Conservation (phyloP, 2,888 invertebrate genomes). For the Philereme transversata region DNA sequence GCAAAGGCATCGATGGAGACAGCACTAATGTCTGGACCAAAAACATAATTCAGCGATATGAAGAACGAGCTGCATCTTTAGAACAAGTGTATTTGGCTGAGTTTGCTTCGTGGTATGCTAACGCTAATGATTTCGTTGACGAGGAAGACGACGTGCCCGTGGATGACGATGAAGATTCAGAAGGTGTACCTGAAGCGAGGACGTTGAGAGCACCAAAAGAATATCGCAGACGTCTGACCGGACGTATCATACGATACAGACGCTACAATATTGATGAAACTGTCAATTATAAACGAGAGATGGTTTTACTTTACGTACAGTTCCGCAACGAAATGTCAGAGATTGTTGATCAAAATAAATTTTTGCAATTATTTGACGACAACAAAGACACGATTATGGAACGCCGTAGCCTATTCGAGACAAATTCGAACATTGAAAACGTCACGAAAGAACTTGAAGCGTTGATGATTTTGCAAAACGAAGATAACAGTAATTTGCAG, state of each 20-base stretch:
- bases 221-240: conserved; percentile 46
- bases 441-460: conserved; percentile 50
- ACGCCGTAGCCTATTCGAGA: conserved; percentile 39
- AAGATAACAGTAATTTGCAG: too few species aligned
- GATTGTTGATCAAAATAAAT: conserved; percentile 43
- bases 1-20: conserved; percentile 41
- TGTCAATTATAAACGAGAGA: conserved; percentile 52
- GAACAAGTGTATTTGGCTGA: conserved; percentile 42
- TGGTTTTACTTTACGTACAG: conserved; percentile 52
- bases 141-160: conserved; percentile 48
- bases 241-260: conserved; percentile 52
- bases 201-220: conserved; percentile 39
- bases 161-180: conserved; percentile 46
- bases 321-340: conserved; percentile 50
- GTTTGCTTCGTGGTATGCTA: conserved; percentile 49
- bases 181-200: conserved; percentile 39
- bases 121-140: conserved; percentile 47
- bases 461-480: conserved; percentile 46
- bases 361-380: conserved; percentile 40
- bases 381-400: conserved; percentile 41
- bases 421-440: conserved; percentile 44
- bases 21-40: conserved; percentile 48
- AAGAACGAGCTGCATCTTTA: conserved; percentile 44
- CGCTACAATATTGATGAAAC: conserved; percentile 54
- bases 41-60: conserved; percentile 46